These are phyloP conservation scores for Calonectris borealis DNA, from an alignment of 2,113 vertebrate genomes.

Conservation along the genomic window DNA sequence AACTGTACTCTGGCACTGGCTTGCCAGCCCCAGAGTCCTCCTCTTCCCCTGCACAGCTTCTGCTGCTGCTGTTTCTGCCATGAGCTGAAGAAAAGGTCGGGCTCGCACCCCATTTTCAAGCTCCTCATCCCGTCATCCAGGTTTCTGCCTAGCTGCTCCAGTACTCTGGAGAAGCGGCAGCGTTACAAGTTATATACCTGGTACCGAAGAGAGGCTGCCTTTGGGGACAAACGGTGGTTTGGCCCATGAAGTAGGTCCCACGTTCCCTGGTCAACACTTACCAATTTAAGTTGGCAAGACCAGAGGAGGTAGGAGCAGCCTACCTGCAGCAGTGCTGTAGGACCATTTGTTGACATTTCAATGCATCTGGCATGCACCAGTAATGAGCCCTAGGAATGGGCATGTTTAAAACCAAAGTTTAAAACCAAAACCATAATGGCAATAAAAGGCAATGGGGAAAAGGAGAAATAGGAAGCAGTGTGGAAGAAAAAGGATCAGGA, in stretches of 20 bases:
- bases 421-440: background rate
- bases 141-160: background rate
- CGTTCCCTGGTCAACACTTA: background rate
- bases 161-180: background rate
- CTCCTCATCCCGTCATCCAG: background rate
- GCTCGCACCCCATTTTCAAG: background rate
- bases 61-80: background rate
- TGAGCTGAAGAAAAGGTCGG: background rate
- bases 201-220: background rate
- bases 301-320: background rate
- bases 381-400: background rate
- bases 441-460: background rate
- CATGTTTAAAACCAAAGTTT: background rate
- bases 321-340: background rate
- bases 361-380: background rate
- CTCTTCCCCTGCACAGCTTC: background rate
- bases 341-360: background rate
- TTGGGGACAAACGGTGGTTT: background rate
- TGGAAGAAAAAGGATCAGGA: background rate
- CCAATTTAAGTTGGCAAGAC: background rate
- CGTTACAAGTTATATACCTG: accelerated
- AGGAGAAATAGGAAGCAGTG: background rate
- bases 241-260: background rate
- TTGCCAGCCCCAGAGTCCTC: background rate
- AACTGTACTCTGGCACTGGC: background rate